phyloP scores from a whole-genome alignment of 1,140 invertebrate genomes.

The Bombus polaris region DNA sequence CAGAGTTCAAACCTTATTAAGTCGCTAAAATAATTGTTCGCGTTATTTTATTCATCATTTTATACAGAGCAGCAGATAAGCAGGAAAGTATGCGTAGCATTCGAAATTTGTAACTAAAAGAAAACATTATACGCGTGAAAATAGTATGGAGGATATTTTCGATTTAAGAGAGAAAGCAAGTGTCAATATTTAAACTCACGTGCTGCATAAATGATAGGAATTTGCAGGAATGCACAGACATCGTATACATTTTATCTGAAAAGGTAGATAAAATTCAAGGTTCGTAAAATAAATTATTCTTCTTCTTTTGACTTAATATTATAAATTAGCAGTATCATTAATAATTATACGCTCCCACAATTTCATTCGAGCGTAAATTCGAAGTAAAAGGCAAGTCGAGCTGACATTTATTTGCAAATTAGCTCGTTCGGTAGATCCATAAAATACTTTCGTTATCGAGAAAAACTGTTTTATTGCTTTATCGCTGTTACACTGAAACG shows the following conservation, averaged over 20 bases:
- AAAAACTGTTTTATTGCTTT: too few relatives aligned
- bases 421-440: not conserved
- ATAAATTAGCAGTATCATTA: not conserved
- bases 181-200: not conserved
- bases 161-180: not conserved
- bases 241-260: not conserved
- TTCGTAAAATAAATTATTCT: not conserved
- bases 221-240: too few relatives aligned
- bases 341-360: not conserved
- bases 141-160: not conserved
- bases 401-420: slow-evolving; percentile 32
- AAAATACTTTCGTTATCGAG: slow-evolving; percentile 25
- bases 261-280: not conserved
- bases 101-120: not conserved
- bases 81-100: not conserved
- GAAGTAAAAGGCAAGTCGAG: not conserved
- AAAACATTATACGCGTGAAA: not conserved
- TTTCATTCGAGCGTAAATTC: not conserved
- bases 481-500: too few relatives aligned
- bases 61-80: not conserved
- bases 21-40: not conserved
- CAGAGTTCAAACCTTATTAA: not conserved
- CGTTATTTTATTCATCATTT: not conserved
- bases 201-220: not conserved
- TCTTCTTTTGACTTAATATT: not conserved